Evolutionary conservation across 1,140 invertebrate species (phyloP), one percentile per base, ranked within the genome.

Genomic region (Drosophila simulans): DNA sequence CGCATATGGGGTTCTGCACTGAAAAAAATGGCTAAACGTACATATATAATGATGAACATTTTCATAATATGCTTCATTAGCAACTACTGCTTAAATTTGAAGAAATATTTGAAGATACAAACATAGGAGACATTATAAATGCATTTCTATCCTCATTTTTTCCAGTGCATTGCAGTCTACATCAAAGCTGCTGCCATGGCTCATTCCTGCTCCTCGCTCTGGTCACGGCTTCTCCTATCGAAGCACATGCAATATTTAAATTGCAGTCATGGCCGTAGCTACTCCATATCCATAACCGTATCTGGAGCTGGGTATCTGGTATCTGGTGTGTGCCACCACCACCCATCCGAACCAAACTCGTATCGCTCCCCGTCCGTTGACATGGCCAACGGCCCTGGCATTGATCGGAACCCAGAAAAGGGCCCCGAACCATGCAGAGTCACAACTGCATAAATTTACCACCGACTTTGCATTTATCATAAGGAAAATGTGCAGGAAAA

Each of bases 241-340:
- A 39, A 66, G 65, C 62, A 76, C 82, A 86, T 86, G 82, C 79
- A 88, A 86, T 86, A 86, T 86, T 86, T 82, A 88, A 86, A 86
- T 86, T 79, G 79, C 70, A 80, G 55, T 70, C 73, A 68, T 66
- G 72, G 53, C 31, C 58, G 49, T 53, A 73, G 68, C 56, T 60
- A 72, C 70, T 74, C 70, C 70, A 71, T 73, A 71, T 65, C 70
- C 72, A 65, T 75, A 65, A 56, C 66, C 66, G 51, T 70, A 70
- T 70, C 66, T 70, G 34, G 66, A 39, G n/a, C 25, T 15, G 58
- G 34, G 42, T 68, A 69, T 70, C 49, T 54, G 64, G 49, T 55
- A 70, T 60, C 66, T 58, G 34, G 42, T 68, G 69, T 57, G 51
- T 58, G 49, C 55, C 59, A 43, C 25, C 49, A 45, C 55, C 59